These are phyloP conservation scores for Campaea margaritaria DNA, from an alignment of 2,888 invertebrate genomes.

Conservation along the genomic window DNA sequence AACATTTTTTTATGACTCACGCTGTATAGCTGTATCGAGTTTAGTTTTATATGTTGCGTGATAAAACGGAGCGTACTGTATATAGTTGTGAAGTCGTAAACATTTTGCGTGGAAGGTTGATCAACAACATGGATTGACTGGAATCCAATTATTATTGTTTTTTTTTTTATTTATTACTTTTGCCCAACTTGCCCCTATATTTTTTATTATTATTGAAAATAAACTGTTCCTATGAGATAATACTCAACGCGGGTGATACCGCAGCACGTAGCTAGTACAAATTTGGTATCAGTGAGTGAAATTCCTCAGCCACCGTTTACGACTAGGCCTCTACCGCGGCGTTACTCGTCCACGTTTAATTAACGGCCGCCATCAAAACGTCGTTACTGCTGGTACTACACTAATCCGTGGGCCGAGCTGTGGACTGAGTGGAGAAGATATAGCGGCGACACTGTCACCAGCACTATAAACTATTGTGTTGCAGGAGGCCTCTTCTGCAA, in stretches of 20 bases:
- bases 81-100: slow-evolving; percentile 29
- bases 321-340: slow-evolving; percentile 2
- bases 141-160: background rate
- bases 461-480: no score
- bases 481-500: no score
- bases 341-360: slow-evolving; percentile 6
- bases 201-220: no score
- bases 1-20: slow-evolving; percentile 55
- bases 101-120: slow-evolving; percentile 11
- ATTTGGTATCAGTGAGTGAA: background rate
- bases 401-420: slow-evolving; percentile 2
- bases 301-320: slow-evolving; percentile 7
- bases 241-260: no score
- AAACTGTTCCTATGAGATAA: no score
- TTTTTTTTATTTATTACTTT: background rate
- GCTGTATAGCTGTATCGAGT: slow-evolving; percentile 54
- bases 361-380: slow-evolving; percentile 51
- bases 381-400: slow-evolving; percentile 41
- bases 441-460: no score
- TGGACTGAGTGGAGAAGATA: slow-evolving; percentile 12
- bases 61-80: slow-evolving; percentile 23
- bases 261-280: no score
- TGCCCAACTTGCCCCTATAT: background rate
- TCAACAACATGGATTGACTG: slow-evolving; percentile 17
- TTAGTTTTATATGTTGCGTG: slow-evolving; percentile 38